Base-by-base conservation (phyloP, 2,888 invertebrate species). In the Cyrtodaria siliqua region DNA sequence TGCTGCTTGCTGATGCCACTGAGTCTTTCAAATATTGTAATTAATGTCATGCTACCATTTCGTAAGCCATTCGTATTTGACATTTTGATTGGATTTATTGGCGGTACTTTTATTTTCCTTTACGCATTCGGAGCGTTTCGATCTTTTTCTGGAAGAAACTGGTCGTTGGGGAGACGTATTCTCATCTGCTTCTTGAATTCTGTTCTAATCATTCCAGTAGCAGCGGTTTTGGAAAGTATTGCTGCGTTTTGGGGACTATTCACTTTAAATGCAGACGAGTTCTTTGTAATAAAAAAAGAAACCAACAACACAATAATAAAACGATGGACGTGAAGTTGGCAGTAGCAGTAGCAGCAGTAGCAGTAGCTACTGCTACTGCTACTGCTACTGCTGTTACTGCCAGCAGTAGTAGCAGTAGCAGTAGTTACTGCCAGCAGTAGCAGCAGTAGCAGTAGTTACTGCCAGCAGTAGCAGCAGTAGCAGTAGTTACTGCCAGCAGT, bases 41-140 rank as follows among this genome's bases (percentile, higher is more conserved):
- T 40, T 40, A 8, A 12, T 12, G 14, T 40, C 9, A 14, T 40
- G 8, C 14, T 12, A 12, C 9, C 40, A 40, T 12, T 40, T 40
- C 14, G 14, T 12, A 40, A 12, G 40, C 14, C 8, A 12, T 8
- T 14, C 38, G 23, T 29, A 18, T 26, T 52, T 4, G 27, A 62
- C 8, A 42, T 27, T 20, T n/a, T 70, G 1, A 52, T 53, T 33
- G 55, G 47, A 2, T 40, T 70, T 16, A 55, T 62, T 4, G 53
- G 52, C 9, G 53, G 62, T 14, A 27, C 56, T 23, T 47, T 61
- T 49, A n/a, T 57, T 16, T 71, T 57, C 47, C 18, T 64, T 27
- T 71, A 50, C 38, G 26, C 64, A 29, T 71, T 71, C 52, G 71
- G 71, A 8, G 53, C 56, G 4, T 38, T 64, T 8, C 56, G 49